phyloP scores from a whole-genome alignment of 2,113 vertebrate species.

The Macrotis lagotis region DNA sequence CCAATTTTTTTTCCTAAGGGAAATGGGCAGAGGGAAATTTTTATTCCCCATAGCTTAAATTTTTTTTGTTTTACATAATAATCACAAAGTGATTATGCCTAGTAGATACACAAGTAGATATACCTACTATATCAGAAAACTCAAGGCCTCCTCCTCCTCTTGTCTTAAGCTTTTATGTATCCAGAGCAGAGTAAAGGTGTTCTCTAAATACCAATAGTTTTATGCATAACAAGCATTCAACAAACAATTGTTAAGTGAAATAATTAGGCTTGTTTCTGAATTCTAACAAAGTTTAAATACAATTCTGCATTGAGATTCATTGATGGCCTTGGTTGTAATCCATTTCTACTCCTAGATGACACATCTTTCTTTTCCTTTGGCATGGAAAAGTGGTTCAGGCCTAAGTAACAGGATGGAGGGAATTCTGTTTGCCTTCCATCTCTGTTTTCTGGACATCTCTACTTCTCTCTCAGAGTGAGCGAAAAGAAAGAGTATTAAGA shows the following conservation, averaged over 20 bases:
- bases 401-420: background rate
- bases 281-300: background rate
- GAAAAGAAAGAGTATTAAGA: accelerated
- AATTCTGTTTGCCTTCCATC: background rate
- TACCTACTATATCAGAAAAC: no score
- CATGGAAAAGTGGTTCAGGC: background rate
- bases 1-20: slow-evolving; percentile 21
- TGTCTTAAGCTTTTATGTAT: no score
- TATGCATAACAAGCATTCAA: background rate
- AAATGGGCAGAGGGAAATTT: background rate
- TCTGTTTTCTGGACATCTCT: background rate
- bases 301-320: background rate
- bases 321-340: background rate
- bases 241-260: no score
- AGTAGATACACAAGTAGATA: no score
- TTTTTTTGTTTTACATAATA: no score
- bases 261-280: background rate
- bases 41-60: no score
- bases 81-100: no score
- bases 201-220: background rate
- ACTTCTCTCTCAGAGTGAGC: background rate
- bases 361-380: background rate
- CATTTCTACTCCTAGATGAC: background rate
- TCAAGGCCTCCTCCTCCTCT: no score
- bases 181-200: no score